Conservation (phyloP, 2,888 invertebrate species). For the Geophilus truncorum region DNA sequence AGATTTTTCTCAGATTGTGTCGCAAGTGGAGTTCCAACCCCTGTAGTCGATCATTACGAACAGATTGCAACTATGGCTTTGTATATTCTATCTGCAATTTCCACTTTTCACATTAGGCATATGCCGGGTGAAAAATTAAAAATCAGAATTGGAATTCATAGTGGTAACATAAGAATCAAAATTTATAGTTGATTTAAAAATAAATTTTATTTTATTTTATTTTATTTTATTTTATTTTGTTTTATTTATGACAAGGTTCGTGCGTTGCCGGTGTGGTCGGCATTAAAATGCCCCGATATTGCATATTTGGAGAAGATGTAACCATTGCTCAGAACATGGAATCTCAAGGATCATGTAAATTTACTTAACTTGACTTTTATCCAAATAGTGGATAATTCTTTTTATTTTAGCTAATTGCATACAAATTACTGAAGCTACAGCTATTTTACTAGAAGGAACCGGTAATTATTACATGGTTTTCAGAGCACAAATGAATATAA, state of each 20-base stretch:
- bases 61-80: constrained; percentile 20
- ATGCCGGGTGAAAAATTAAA: not conserved
- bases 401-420: no score
- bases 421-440: no score
- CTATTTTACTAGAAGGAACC: no score
- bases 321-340: not conserved
- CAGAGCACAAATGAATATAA: no score
- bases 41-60: not conserved
- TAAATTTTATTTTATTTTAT: no score
- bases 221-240: no score
- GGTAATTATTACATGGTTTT: no score
- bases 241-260: not conserved
- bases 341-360: not conserved
- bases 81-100: not conserved
- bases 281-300: no score
- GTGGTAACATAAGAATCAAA: no score
- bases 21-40: not conserved
- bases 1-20: not conserved
- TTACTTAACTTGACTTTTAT: no score
- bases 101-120: not conserved
- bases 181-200: no score
- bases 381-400: no score
- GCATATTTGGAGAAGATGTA: constrained; percentile 1
- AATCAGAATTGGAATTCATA: constrained; percentile 22
- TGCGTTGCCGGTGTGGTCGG: not conserved